Evolutionary conservation across 2,797 vertebrate genomes (phyloP), one percentile per base, ranked within the genome.

Genomic region (Chrysocyon brachyurus): DNA sequence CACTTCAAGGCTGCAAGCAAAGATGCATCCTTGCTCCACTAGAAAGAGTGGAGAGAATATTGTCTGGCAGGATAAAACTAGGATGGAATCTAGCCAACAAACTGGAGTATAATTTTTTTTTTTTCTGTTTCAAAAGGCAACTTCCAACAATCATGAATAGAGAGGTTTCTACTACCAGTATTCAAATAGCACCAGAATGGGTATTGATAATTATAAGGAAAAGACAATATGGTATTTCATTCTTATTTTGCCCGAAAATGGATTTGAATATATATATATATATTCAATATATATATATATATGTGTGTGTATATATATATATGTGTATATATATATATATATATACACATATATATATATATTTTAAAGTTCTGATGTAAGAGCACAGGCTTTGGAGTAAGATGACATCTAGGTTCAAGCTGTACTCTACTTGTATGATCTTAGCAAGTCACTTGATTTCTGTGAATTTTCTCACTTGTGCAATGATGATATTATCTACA

Each of bases 391-490:
- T 96, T 73, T 59, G 15, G 33, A 83, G 15, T 83, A 66, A 93
- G 33, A 88, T 46, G 46, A 75, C 70, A 87, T 40, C 40, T 64
- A 75, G 21, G 49, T 78, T 92, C 81, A 92, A 90, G 22, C 6
- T 79, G 12, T 54, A 85, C 54, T 87, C 83, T 84, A 84, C 61
- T 36, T 63, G 12, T 56, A 54, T 77, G 70, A 93, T 24, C 87
- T 85, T 66, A 66, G 87, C 73, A 79, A 91, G 83, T 88, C 87
- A 77, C 28, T 61, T 92, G 89, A 95, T 77, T 94, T 96, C 89
- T 82, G 85, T 91, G 90, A 96, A 96, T 94, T 95, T 93, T 96
- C 93, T 96, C 94, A 94, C 93, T 91, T 97, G 78, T 26, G 64
- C 54, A 86, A 56, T 36, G 72, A 86, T 46, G 82, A 94, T 95